Evolutionary conservation across 2,113 vertebrate species (phyloP).

Genomic region (Oreochromis spilurus): DNA sequence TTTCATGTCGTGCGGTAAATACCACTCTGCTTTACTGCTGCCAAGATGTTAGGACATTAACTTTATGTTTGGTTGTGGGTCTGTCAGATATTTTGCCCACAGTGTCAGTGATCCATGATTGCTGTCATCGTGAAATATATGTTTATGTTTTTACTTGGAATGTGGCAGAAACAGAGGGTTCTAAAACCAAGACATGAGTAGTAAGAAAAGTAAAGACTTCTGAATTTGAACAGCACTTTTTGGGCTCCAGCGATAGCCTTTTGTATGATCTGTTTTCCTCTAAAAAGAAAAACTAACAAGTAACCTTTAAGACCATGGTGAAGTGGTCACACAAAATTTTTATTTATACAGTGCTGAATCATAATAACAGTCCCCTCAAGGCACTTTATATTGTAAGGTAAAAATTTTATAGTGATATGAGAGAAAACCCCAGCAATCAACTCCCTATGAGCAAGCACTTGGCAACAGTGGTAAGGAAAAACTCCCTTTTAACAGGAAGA

Average conservation of each 20-base stretch:
- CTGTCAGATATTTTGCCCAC: neutral
- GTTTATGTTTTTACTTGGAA: neutral
- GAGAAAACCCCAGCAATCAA: neutral
- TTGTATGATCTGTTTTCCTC: neutral
- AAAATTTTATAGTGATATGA: neutral
- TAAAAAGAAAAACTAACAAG: neutral
- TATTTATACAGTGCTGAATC: neutral
- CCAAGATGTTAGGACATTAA: neutral
- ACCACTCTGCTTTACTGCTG: neutral
- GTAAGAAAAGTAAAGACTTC: neutral
- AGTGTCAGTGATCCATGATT: neutral
- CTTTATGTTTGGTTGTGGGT: neutral
- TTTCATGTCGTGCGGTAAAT: constrained; percentile 4
- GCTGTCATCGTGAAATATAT: constrained; percentile 1
- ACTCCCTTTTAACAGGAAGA: neutral
- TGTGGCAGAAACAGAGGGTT: neutral
- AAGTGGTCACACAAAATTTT: neutral
- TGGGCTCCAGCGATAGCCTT: neutral
- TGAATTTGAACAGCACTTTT: neutral
- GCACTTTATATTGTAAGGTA: neutral
- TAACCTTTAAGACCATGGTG: neutral
- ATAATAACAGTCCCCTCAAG: neutral
- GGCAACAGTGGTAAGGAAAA: neutral
- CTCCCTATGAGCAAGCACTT: neutral
- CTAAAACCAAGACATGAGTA: neutral